Conservation (phyloP, 2,113 vertebrate genomes). For the Pica pica region DNA sequence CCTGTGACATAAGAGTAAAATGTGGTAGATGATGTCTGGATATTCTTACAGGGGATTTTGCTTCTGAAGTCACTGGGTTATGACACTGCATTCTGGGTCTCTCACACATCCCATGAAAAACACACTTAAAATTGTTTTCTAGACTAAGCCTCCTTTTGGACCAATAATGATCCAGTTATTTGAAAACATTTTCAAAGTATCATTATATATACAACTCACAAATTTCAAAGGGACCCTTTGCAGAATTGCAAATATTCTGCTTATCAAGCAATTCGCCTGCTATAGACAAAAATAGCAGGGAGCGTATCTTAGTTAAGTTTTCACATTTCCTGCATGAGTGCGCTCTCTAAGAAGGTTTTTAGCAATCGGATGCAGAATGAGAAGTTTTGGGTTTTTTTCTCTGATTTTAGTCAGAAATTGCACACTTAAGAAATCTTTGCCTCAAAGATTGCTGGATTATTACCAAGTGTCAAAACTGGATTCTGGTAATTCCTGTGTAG, state of each 20-base stretch:
- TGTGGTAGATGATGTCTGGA: not conserved
- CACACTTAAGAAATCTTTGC: not conserved
- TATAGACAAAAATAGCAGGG: not conserved
- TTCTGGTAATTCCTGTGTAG: not conserved
- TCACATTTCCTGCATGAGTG: not conserved
- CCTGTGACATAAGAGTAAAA: not conserved
- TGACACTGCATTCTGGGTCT: not conserved
- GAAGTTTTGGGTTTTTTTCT: not conserved
- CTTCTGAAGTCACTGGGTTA: not conserved
- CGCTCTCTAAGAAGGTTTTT: not conserved
- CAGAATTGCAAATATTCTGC: not conserved
- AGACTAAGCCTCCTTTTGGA: not conserved
- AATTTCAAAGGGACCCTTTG: not conserved
- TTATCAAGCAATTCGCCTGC: slow-evolving; percentile 4
- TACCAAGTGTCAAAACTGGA: not conserved
- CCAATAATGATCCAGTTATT: not conserved
- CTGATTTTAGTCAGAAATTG: not conserved
- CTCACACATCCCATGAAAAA: not conserved
- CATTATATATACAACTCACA: not conserved
- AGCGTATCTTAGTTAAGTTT: not conserved
- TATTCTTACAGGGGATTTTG: not conserved
- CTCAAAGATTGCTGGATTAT: not conserved
- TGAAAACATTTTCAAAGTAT: not conserved
- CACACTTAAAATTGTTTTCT: not conserved
- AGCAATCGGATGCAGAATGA: not conserved